A percentile compares a stretch with the other conserved stretches of the same genome.
Conservation (phyloP, 1,140 invertebrate genomes). For the Bombyx mandarina region DNA sequence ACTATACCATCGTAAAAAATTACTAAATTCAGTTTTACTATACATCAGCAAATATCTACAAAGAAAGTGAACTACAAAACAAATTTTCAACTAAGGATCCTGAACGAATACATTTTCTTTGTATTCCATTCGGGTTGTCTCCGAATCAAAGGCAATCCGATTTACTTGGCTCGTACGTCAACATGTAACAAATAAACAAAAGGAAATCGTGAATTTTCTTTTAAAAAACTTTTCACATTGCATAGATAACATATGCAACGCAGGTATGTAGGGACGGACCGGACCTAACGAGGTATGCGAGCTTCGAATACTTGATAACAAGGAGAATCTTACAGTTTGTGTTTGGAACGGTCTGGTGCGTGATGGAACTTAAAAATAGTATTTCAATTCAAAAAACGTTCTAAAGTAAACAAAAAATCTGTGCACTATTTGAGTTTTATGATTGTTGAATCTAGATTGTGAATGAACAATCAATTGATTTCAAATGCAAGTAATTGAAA, state of each 20-base stretch:
- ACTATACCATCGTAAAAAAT: no score
- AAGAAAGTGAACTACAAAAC: conserved; percentile 1
- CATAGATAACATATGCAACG: conserved; percentile 59
- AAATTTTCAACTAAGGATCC: background rate
- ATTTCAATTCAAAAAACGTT: no score
- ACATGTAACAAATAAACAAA: conserved; percentile 63
- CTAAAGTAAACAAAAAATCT: no score
- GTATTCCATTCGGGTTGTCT: conserved; percentile 39
- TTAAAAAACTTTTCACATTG: conserved; percentile 34
- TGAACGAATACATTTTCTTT: conserved; percentile 22
- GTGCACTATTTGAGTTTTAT: no score
- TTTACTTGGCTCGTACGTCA: conserved; percentile 49
- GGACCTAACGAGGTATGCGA: conserved; percentile 53
- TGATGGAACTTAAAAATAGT: background rate
- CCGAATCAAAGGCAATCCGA: conserved; percentile 63
- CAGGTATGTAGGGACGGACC: conserved; percentile 43
- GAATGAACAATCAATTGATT: no score
- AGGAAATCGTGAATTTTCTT: conserved; percentile 48
- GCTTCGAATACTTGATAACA: conserved; percentile 55
- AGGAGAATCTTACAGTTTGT: conserved; percentile 41
- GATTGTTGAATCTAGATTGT: no score
- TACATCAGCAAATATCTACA: no score
- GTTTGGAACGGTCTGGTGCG: conserved; percentile 4
- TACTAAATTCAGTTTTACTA: no score
- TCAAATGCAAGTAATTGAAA: no score